Percentiles rank a stretch among this genome's conserved stretches.
Conservation (phyloP, 2,888 invertebrate genomes). For the Zootermopsis nevadensis region DNA sequence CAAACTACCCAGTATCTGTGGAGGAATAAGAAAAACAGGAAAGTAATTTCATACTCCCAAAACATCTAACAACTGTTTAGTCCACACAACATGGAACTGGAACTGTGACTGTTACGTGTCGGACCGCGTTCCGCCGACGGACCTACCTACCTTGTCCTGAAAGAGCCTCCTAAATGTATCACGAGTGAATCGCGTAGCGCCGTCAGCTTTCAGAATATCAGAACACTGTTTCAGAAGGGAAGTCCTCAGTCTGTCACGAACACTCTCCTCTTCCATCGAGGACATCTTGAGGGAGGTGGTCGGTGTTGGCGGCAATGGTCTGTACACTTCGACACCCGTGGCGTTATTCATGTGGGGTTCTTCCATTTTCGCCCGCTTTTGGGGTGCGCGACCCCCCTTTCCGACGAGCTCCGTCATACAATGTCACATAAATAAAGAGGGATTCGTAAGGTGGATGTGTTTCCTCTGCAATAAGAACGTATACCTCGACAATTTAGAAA, state of each 20-base stretch:
- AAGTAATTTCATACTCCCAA: too few relatives aligned
- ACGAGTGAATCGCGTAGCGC: conserved; percentile 68
- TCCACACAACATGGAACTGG: too few relatives aligned
- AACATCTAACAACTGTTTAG: too few relatives aligned
- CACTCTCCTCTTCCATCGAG: conserved; percentile 78
- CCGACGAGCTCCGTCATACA: conserved; percentile 11
- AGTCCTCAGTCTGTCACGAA: conserved; percentile 71
- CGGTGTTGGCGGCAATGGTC: conserved; percentile 49
- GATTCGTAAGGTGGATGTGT: too few relatives aligned
- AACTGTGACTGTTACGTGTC: too few relatives aligned
- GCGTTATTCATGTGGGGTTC: neutral
- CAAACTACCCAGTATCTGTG: too few relatives aligned
- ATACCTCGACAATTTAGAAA: too few relatives aligned
- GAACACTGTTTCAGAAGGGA: conserved; percentile 63
- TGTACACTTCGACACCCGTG: neutral
- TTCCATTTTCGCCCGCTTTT: neutral
- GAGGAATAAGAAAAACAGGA: too few relatives aligned
- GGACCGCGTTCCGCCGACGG: neutral
- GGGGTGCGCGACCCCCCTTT: conserved; percentile 9
- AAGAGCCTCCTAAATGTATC: conserved; percentile 75
- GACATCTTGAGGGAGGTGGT: conserved; percentile 64
- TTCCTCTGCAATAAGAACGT: too few relatives aligned
- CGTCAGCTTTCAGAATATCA: conserved; percentile 63
- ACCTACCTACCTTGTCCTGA: conserved; percentile 73
- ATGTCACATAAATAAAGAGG: neutral